Evolutionary conservation across 64 coral and sea anemone genomes (phyloP).

Genomic region (Hydrozoanthus tunicans): DNA sequence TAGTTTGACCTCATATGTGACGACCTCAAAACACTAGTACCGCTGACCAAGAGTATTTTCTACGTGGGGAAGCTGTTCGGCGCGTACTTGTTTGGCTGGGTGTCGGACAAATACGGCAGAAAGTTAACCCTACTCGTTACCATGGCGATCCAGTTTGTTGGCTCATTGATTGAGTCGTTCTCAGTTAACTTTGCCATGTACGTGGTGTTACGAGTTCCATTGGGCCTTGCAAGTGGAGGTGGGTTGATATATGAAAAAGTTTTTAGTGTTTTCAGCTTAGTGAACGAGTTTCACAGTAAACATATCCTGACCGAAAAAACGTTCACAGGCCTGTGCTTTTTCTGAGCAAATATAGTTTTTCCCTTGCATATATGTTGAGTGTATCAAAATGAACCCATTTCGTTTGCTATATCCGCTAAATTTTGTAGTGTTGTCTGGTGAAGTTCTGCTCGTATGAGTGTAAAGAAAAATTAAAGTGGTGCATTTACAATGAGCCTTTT

Average conservation of each 20-base stretch:
- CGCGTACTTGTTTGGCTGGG: conserved; percentile 95
- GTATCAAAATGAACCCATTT: no score
- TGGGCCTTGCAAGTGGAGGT: conserved; percentile 56
- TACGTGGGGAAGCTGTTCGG: conserved; percentile 95
- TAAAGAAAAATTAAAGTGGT: no score
- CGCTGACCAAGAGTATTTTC: conserved; percentile 96
- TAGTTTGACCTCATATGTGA: conserved; percentile 92
- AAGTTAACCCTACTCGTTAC: conserved; percentile 78
- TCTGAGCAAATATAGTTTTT: no score
- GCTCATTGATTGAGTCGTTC: conserved; percentile 41
- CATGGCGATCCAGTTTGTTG: conserved; percentile 79
- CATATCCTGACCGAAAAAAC: no score
- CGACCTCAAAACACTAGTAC: conserved; percentile 79
- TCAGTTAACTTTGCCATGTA: conserved; percentile 56
- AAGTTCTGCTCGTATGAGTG: no score
- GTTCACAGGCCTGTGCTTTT: no score
- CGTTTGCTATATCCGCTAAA: no score
- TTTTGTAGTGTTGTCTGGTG: no score
- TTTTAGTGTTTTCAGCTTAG: no score
- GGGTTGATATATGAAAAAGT: background rate
- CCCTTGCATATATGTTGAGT: no score
- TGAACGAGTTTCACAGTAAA: no score
- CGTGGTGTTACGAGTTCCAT: conserved; percentile 25
- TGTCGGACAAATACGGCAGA: conserved; percentile 89
- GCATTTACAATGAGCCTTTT: no score